Percentiles rank a stretch among this genome's conserved stretches.
These are phyloP conservation scores for Ferdinandea cuprea DNA, from an alignment of 2,888 invertebrate species.

Conservation along the genomic window DNA sequence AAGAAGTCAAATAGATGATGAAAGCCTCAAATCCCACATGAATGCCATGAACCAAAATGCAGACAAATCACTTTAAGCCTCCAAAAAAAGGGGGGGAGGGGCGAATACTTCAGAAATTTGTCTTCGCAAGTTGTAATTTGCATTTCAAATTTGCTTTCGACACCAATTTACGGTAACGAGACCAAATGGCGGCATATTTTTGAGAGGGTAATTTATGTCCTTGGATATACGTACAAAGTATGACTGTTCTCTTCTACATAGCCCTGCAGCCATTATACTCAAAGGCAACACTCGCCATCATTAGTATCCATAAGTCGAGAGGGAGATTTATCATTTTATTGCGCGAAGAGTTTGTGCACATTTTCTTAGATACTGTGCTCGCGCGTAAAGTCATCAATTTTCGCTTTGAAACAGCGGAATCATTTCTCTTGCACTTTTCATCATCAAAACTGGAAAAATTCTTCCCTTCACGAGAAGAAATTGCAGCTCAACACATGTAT, in stretches of 20 bases:
- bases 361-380: not conserved
- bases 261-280: not conserved
- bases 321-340: constrained; percentile 4
- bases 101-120: not conserved
- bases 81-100: too few species aligned
- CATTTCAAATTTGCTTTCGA: not conserved
- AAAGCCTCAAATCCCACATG: too few species aligned
- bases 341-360: not conserved
- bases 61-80: not conserved
- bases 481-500: constrained; percentile 14
- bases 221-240: not conserved
- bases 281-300: not conserved
- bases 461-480: not conserved
- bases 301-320: constrained; percentile 1
- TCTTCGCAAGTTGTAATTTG: not conserved
- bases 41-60: too few species aligned
- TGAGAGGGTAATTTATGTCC: not conserved
- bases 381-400: constrained; percentile 9
- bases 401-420: constrained; percentile 6
- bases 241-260: not conserved
- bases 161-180: not conserved
- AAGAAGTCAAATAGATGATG: too few species aligned
- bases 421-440: constrained; percentile 14
- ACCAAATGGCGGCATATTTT: not conserved
- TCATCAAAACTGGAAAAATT: not conserved